These are phyloP conservation scores for Nestor notabilis DNA, from an alignment of 2,113 vertebrate genomes.

Conservation along the genomic window DNA sequence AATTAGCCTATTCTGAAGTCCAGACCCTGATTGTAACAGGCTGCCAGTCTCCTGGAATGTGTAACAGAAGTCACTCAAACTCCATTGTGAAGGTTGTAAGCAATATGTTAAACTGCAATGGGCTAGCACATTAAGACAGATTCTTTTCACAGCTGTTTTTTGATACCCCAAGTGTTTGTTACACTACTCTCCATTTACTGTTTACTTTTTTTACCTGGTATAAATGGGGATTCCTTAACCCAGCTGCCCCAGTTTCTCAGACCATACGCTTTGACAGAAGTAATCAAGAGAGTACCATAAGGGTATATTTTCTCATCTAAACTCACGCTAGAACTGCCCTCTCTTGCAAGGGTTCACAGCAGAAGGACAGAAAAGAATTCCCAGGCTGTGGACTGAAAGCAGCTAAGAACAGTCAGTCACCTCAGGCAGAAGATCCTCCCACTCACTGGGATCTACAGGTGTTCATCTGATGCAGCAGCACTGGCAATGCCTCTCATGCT, in stretches of 20 bases:
- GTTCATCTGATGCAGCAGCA: fast-evolving
- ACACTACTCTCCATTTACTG: conserved; percentile 84
- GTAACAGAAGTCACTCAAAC: conserved; percentile 85
- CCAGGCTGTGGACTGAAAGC: background rate
- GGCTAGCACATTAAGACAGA: conserved; percentile 84
- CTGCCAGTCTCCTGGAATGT: conserved; percentile 86
- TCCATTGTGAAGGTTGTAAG: conserved; percentile 86
- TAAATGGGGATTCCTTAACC: conserved; percentile 80
- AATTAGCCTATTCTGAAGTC: conserved; percentile 82
- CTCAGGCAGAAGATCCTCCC: background rate
- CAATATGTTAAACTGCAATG: conserved; percentile 88
- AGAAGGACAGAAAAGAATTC: background rate
- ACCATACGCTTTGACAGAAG: conserved; percentile 43
- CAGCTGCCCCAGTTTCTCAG: conserved; percentile 73
- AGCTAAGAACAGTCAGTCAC: background rate
- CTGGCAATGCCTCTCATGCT: background rate
- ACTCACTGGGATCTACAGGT: background rate
- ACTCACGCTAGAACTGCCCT: background rate
- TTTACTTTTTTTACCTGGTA: conserved; percentile 78
- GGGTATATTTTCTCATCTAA: conserved; percentile 32
- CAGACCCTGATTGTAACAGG: conserved; percentile 83
- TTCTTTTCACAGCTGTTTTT: conserved; percentile 82
- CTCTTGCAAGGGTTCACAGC: background rate
- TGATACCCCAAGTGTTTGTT: conserved; percentile 84
- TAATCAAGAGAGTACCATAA: conserved; percentile 32